Base-by-base conservation (phyloP, 2,797 vertebrate species). In the Cyprinella venusta region DNA sequence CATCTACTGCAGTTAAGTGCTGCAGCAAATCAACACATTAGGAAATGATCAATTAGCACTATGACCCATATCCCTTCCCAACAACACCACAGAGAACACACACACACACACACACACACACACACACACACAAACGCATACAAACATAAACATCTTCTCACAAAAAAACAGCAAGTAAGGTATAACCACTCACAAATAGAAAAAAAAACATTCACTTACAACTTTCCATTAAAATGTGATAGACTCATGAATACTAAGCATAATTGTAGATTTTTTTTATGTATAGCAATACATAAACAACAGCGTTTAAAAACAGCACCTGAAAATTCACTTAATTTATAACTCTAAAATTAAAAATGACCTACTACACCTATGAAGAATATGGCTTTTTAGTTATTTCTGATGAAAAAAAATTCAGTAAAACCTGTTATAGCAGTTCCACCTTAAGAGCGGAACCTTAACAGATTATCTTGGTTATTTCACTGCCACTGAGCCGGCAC, bases 381-480 rank as follows among this genome's bases (percentile, higher is more conserved):
- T 38, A 13, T 38, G 9, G 0, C 21, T 40, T n/a, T 81, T 72
- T 67, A 26, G 80, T 82, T 45, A 68, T 76, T 76, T 68, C 19
- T 12, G 16, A 19, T 71, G 61, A 24, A 21, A 72, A 18, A 33
- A n/a, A 81, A 33, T 88, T n/a, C 52, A 38, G 89, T 86, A 77
- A 65, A 67, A 50, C 64, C 64, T 61, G 64, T 83, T 83, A 83
- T 48, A 90, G 84, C 90, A 84, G 93, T 96, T 98, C 97, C 97
- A 97, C 97, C 97, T 98, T 98, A 98, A 99, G 96, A 96, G 94
- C 94, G 94, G 96, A 95, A 97, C 97, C 97, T 98, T 99, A 99
- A 99, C 97, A 98, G 97, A 99, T 99, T 98, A 99, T 98, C 97
- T 97, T 95, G 96, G 97, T 98, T 99, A 98, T 99, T 98, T 98